A percentile compares a stretch with the other conserved stretches of the same genome.
These are phyloP conservation scores for Bacillus rossius DNA, from an alignment of 1,140 invertebrate species.

Conservation along the genomic window DNA sequence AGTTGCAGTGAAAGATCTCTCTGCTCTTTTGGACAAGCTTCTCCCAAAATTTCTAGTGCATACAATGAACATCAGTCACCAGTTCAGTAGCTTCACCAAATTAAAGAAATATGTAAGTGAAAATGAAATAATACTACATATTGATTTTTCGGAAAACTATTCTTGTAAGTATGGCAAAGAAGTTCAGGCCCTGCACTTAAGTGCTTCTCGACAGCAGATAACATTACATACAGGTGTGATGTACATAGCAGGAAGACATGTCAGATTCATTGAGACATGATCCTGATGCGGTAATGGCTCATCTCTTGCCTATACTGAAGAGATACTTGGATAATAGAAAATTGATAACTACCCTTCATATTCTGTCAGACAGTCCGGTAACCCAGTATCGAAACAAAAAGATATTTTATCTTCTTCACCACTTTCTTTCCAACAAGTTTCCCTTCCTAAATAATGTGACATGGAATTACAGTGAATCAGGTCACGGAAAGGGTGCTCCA, in stretches of 20 bases:
- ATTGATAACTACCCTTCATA: conserved; percentile 10
- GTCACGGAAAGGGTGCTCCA: conserved; percentile 35
- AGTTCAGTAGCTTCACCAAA: conserved; percentile 12
- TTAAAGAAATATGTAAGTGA: conserved; percentile 3
- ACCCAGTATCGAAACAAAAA: neutral
- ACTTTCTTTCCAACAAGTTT: neutral
- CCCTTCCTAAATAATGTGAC: conserved; percentile 13
- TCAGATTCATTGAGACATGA: conserved; percentile 22
- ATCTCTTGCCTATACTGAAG: conserved; percentile 15
- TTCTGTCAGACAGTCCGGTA: neutral
- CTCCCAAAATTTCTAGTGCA: conserved; percentile 14
- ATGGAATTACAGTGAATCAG: conserved; percentile 36
- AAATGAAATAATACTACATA: conserved; percentile 15
- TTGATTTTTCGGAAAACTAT: conserved; percentile 26
- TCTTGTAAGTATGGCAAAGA: conserved; percentile 20
- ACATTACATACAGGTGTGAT: conserved; percentile 23
- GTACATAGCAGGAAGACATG: conserved; percentile 8
- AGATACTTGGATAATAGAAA: neutral
- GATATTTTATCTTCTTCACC: neutral
- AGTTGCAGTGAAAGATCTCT: conserved; percentile 7
- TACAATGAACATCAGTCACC: conserved; percentile 19
- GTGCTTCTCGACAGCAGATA: conserved; percentile 15
- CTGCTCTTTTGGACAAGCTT: conserved; percentile 8
- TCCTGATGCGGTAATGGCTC: conserved; percentile 18
- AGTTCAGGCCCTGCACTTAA: conserved; percentile 23